Percentiles rank a stretch among this genome's conserved stretches.
These are phyloP conservation scores for Chromobotia macracanthus DNA, from an alignment of 2,797 vertebrate genomes.

Conservation along the genomic window DNA sequence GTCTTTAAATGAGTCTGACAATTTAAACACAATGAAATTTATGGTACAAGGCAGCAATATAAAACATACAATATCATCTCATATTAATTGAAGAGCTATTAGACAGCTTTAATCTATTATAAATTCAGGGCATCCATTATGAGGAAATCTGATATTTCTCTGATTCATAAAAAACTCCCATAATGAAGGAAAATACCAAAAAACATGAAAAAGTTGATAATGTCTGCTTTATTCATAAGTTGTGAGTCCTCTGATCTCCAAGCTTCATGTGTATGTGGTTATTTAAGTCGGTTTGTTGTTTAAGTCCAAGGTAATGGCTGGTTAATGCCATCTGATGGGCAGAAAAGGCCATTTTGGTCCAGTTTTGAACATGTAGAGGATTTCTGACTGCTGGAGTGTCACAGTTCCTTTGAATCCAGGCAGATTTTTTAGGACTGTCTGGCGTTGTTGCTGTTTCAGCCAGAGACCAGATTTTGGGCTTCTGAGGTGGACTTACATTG, in stretches of 20 bases:
- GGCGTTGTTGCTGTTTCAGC: conserved; percentile 87
- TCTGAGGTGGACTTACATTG: conserved; percentile 71
- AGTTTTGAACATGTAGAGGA: conserved; percentile 80
- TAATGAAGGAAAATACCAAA: conserved; percentile 35
- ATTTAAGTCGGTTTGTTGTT: conserved; percentile 63
- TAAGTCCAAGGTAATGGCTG: conserved; percentile 82
- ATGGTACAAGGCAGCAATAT: conserved; percentile 49
- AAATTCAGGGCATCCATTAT: conserved; percentile 45
- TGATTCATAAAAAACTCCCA: conserved; percentile 38
- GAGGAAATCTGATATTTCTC: conserved; percentile 39
- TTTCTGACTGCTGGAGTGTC: conserved; percentile 70
- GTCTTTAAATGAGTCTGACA: conserved; percentile 20
- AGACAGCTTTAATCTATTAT: conserved; percentile 51
- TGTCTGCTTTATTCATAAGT: conserved; percentile 44
- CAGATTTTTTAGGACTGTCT: conserved; percentile 82
- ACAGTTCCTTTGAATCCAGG: conserved; percentile 67
- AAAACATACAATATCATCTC: conserved; percentile 57
- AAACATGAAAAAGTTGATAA: conserved; percentile 26
- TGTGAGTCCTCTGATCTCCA: conserved; percentile 54
- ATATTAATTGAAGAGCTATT: conserved; percentile 50
- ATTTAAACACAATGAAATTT: conserved; percentile 44
- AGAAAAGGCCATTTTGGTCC: conserved; percentile 81
- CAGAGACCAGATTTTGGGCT: conserved; percentile 94
- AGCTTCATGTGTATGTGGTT: conserved; percentile 70
- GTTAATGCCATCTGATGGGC: conserved; percentile 80